Evolutionary conservation across 2,888 invertebrate genomes (phyloP).

Genomic region (Meiosimyza decipiens): DNA sequence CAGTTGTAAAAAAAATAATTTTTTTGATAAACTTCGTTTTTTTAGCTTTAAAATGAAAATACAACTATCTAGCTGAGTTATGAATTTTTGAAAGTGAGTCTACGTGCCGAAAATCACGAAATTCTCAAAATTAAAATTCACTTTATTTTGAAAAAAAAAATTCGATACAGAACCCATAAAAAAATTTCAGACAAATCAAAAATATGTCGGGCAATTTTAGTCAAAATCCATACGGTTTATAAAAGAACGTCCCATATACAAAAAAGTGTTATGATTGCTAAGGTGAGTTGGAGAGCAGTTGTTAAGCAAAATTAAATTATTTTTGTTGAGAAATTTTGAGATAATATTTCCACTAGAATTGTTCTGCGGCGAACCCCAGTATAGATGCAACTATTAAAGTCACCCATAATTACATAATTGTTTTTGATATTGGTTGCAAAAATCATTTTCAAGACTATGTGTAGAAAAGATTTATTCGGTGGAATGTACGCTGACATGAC

Average conservation of each 20-base stretch:
- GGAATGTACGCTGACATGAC: background rate
- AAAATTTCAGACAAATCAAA: too few relatives aligned
- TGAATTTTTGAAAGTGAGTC: too few relatives aligned
- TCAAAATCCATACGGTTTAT: too few relatives aligned
- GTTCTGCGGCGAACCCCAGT: background rate
- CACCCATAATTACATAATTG: background rate
- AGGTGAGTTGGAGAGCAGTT: slow-evolving; percentile 37
- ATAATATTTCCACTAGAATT: background rate
- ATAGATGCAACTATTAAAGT: background rate
- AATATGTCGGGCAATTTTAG: too few relatives aligned
- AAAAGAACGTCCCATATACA: slow-evolving; percentile 35
- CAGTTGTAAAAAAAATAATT: too few relatives aligned
- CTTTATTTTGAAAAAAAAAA: too few relatives aligned
- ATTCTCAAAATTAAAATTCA: too few relatives aligned
- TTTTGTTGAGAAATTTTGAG: background rate
- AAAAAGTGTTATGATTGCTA: slow-evolving; percentile 35
- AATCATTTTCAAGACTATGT: slow-evolving; percentile 2
- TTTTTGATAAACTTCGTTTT: too few relatives aligned
- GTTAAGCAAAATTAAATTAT: slow-evolving; percentile 24
- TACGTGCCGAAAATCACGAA: too few relatives aligned
- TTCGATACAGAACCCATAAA: too few relatives aligned
- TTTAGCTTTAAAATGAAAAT: too few relatives aligned
- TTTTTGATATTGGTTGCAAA: background rate
- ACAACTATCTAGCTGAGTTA: too few relatives aligned
- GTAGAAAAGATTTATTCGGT: background rate